A percentile compares a stretch with the other conserved stretches of the same genome.
phyloP scores from a whole-genome alignment of 2,113 vertebrate species.

The Scomber scombrus region DNA sequence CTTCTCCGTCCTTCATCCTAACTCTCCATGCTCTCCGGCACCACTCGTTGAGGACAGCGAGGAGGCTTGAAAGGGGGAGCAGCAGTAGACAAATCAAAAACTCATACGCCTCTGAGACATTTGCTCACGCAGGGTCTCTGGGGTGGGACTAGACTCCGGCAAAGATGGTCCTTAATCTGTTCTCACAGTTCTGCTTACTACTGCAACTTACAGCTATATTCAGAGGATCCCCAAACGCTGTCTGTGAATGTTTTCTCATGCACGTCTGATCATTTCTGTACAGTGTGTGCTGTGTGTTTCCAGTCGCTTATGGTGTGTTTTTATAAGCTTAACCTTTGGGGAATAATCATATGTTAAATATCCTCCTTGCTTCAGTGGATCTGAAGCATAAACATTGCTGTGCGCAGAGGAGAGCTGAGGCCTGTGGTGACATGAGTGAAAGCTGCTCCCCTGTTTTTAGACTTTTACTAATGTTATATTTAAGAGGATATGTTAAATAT shows the following conservation, averaged over 20 bases:
- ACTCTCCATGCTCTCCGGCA: constrained; percentile 5
- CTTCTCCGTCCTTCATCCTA: constrained; percentile 1
- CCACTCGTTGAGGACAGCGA: constrained; percentile 24
- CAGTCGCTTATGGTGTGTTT: constrained; percentile 27
- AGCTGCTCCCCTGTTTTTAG: neutral
- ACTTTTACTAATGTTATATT: neutral
- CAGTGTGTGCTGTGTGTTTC: neutral
- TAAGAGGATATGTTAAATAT: neutral
- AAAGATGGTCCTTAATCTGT: constrained; percentile 31
- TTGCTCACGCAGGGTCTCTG: constrained; percentile 15
- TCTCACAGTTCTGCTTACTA: constrained; percentile 17
- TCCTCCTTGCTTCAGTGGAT: neutral
- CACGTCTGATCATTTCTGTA: constrained; percentile 27
- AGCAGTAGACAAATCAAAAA: constrained; percentile 36
- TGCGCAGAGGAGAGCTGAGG: neutral
- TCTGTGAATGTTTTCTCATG: constrained; percentile 36
- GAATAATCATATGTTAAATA: constrained; percentile 45
- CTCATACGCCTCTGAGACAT: constrained; percentile 32
- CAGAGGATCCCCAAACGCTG: neutral
- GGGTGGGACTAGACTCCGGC: neutral
- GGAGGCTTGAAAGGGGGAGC: neutral
- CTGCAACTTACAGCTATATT: constrained; percentile 1
- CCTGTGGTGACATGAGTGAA: neutral
- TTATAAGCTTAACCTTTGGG: constrained; percentile 38
- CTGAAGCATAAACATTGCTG: neutral